These are phyloP conservation scores for Coendou prehensilis DNA, from an alignment of 2,797 vertebrate genomes.

Conservation along the genomic window DNA sequence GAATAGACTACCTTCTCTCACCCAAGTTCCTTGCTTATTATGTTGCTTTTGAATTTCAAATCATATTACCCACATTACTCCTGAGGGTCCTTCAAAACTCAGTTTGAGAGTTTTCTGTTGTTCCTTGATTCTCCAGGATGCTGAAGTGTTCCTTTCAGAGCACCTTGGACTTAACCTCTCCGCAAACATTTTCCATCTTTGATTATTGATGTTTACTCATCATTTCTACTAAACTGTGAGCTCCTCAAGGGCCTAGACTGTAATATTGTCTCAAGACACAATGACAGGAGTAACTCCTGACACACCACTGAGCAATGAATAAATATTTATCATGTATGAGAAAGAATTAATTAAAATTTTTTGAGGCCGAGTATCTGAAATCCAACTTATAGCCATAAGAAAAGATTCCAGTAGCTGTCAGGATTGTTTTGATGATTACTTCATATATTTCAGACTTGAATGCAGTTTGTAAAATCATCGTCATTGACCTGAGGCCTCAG, in stretches of 20 bases:
- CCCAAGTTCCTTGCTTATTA: not conserved
- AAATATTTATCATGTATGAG: not conserved
- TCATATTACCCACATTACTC: not conserved
- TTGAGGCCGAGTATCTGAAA: not conserved
- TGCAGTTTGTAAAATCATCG: not conserved
- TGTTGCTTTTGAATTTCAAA: not conserved
- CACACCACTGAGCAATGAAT: not conserved
- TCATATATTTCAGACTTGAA: not conserved
- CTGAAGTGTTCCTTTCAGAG: not conserved
- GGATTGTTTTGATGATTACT: not conserved
- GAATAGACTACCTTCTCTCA: not conserved
- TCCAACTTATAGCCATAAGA: not conserved
- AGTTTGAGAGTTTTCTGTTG: not conserved
- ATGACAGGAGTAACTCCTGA: not conserved
- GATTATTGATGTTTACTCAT: not conserved
- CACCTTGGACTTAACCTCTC: not conserved
- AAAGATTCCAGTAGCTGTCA: not conserved
- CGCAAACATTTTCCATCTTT: not conserved
- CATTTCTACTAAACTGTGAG: not conserved
- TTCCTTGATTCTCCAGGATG: not conserved
- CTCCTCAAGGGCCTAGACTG: not conserved
- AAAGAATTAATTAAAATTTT: constrained; percentile 3
- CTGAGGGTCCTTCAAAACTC: not conserved
- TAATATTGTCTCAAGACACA: not conserved
- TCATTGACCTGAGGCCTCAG: not conserved